Conservation (phyloP, 2,113 vertebrate species). For the Elgaria multicarinata region DNA sequence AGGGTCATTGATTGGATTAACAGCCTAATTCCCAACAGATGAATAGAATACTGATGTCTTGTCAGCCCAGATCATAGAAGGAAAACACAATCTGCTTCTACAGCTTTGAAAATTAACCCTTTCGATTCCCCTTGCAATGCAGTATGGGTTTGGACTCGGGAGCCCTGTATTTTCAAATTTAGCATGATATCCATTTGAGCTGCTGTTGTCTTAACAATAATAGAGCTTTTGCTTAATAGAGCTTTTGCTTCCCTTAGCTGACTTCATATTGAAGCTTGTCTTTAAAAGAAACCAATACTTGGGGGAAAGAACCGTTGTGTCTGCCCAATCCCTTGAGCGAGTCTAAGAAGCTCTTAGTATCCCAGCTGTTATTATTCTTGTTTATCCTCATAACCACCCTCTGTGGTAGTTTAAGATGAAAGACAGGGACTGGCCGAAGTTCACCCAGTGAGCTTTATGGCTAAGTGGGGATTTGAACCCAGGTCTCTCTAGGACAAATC, state of each 20-base stretch:
- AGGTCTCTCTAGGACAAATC: not conserved
- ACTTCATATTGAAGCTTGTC: not conserved
- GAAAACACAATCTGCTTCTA: constrained; percentile 86
- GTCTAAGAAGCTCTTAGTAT: not conserved
- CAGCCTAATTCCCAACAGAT: constrained; percentile 96
- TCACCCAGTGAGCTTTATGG: not conserved
- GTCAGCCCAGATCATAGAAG: constrained; percentile 85
- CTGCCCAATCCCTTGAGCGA: too few relatives aligned
- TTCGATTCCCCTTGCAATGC: constrained; percentile 30
- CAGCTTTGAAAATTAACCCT: constrained; percentile 81
- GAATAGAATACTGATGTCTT: constrained; percentile 94
- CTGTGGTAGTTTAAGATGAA: not conserved
- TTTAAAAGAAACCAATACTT: not conserved
- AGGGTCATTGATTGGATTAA: constrained; percentile 98
- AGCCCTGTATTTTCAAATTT: constrained; percentile 29
- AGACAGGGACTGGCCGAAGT: not conserved
- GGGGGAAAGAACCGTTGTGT: not conserved
- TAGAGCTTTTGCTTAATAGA: not conserved
- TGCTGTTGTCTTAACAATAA: not conserved
- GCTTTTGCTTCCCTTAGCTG: not conserved
- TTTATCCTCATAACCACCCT: not conserved
- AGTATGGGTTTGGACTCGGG: not conserved
- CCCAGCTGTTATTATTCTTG: not conserved
- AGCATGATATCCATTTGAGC: not conserved
- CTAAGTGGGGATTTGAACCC: not conserved